These are phyloP conservation scores for Lepidurus packardi DNA, from an alignment of 1,140 invertebrate species.

Conservation along the genomic window DNA sequence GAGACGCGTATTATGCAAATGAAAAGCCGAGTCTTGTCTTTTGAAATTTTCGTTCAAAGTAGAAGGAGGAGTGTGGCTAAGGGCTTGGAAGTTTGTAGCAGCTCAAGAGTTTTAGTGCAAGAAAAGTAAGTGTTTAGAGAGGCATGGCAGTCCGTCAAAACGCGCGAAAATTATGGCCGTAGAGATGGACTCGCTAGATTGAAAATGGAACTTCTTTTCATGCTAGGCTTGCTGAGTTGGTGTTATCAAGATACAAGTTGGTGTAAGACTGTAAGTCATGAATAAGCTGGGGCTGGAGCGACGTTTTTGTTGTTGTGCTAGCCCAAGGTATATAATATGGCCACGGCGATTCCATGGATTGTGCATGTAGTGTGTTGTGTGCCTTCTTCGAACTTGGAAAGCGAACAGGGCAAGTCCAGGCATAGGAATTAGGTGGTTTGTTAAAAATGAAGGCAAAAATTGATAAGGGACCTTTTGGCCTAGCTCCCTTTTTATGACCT, in stretches of 20 bases:
- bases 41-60: too few relatives aligned
- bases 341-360: not conserved
- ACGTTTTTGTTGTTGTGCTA: constrained; percentile 2
- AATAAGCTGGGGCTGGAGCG: not conserved
- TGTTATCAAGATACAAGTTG: constrained; percentile 5
- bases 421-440: not conserved
- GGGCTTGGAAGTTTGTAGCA: too few relatives aligned
- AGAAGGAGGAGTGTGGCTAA: too few relatives aligned
- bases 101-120: too few relatives aligned
- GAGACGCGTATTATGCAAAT: not conserved
- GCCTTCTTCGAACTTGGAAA: too few relatives aligned
- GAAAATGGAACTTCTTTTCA: not conserved
- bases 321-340: not conserved
- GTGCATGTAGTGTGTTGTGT: not conserved
- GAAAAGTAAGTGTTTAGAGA: not conserved
- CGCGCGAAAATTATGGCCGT: not conserved
- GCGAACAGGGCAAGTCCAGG: not conserved
- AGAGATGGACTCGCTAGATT: not conserved
- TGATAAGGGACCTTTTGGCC: not conserved
- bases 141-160: not conserved
- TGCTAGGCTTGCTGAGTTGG: not conserved
- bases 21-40: not conserved
- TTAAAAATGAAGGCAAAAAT: not conserved
- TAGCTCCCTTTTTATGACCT: constrained; percentile 16
- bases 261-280: not conserved